A percentile compares a stretch with the other conserved stretches of the same genome.
Conservation (phyloP, 2,888 invertebrate species). For the Eristalinus aeneus region DNA sequence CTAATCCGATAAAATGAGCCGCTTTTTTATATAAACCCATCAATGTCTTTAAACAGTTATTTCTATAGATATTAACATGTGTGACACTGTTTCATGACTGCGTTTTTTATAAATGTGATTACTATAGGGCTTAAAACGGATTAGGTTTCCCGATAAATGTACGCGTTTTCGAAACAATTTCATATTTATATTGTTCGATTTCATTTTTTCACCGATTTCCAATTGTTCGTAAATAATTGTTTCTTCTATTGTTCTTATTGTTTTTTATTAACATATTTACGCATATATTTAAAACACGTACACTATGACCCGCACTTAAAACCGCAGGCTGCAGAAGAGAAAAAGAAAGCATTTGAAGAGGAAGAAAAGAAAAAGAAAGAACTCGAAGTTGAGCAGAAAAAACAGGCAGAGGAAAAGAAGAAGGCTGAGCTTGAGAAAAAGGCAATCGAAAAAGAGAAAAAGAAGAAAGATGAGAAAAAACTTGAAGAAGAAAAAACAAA, state of each 20-base stretch:
- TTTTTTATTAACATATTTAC: not conserved
- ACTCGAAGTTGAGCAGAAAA: conserved; percentile 64
- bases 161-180: too few relatives aligned
- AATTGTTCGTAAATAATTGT: conserved; percentile 15
- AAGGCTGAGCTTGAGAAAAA: conserved; percentile 75
- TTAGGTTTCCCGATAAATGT: not conserved
- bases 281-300: not conserved
- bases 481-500: conserved; percentile 81
- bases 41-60: not conserved
- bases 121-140: not conserved
- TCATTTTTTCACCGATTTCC: not conserved
- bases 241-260: conserved; percentile 5
- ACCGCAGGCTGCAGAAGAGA: not conserved
- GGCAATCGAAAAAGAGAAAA: conserved; percentile 75
- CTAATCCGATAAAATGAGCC: conserved; percentile 58
- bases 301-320: not conserved
- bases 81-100: not conserved
- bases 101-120: conserved; percentile 39
- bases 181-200: not conserved
- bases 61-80: conserved; percentile 14
- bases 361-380: conserved; percentile 73
- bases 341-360: conserved; percentile 73
- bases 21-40: conserved; percentile 7
- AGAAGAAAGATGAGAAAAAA: conserved; percentile 81
- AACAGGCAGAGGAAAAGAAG: conserved; percentile 73